Evolutionary conservation across 1,140 invertebrate genomes (phyloP).

Genomic region (Mizuhopecten yessoensis): DNA sequence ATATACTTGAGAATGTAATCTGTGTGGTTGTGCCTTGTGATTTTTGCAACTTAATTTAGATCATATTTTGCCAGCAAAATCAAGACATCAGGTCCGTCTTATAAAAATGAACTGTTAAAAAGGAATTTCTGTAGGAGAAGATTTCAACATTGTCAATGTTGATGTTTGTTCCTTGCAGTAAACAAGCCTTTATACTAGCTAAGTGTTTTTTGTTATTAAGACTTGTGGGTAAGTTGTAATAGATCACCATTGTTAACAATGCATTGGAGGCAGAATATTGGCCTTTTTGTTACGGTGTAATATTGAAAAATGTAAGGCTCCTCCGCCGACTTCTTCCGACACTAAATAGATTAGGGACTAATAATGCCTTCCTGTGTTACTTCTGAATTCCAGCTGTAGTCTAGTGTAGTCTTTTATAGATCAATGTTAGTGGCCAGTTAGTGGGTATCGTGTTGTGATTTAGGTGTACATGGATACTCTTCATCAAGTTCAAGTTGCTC

Average conservation of each 20-base stretch:
- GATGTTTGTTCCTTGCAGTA: neutral
- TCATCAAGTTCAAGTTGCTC: too few relatives aligned
- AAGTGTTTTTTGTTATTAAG: too few relatives aligned
- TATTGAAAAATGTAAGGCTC: neutral
- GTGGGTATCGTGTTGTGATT: neutral
- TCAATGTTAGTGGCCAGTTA: too few relatives aligned
- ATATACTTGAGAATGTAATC: neutral
- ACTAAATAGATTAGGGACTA: too few relatives aligned
- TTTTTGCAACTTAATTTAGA: neutral
- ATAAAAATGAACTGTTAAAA: neutral
- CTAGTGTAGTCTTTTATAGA: too few relatives aligned
- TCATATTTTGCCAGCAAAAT: neutral
- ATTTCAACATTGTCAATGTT: neutral
- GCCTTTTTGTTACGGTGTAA: neutral
- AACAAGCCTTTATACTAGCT: neutral
- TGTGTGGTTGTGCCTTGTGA: slow-evolving; percentile 11
- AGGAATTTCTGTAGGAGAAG: neutral
- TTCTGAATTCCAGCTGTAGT: neutral
- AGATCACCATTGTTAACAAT: too few relatives aligned
- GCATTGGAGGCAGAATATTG: neutral
- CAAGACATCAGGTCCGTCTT: neutral
- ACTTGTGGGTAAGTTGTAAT: too few relatives aligned
- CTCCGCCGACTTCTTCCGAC: too few relatives aligned
- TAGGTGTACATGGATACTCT: neutral
- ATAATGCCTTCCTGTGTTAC: neutral